Base-by-base conservation (phyloP, 2,113 vertebrate species). In the Perccottus glenii region DNA sequence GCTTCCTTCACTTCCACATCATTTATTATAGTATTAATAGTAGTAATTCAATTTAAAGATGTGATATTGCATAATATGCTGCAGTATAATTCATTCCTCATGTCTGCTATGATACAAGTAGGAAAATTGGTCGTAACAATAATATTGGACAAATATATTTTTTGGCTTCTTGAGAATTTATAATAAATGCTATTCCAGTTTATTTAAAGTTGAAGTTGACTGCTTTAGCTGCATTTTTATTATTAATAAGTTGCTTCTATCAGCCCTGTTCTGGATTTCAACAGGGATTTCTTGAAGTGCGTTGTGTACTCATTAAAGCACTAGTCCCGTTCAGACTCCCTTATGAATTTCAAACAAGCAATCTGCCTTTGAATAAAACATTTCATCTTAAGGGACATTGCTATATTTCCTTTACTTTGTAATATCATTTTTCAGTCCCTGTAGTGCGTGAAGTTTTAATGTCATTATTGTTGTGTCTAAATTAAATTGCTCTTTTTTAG, bases 341-440 rank as follows among this genome's bases (percentile, higher is more conserved):
- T 70, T 0, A 50, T 78, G 78, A 83, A 83, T 88, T 83, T 81
- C 57, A 83, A 85, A 86, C 56, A 69, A 50, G 40, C 50, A 48
- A 70, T 61, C 70, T 53, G 49, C 70, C 56, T 84, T 75, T 91
- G 82, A 90, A 88, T 90, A 82, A 89, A 90, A 78, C 73, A 82
- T 85, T 63, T 78, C 48, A 40, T 77, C 74, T 69, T 57, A 50
- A 69, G 83, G 75, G 73, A 71, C 45, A 35, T 73, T 67, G 69
- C 46, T 74, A 73, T 71, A 78, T 86, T 88, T 90, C 64, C 61
- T 68, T 52, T 12, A 78, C 57, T 82, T 73, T 68, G 73, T 60
- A 59, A 80, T 71, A 73, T 86, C 15, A 60, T 82, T 80, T 53
- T 84, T 81, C 56, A 67, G 43, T 14, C 81, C 73, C 84, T 76